These are phyloP conservation scores for Limenitis camilla DNA, from an alignment of 2,888 invertebrate species.

Conservation along the genomic window DNA sequence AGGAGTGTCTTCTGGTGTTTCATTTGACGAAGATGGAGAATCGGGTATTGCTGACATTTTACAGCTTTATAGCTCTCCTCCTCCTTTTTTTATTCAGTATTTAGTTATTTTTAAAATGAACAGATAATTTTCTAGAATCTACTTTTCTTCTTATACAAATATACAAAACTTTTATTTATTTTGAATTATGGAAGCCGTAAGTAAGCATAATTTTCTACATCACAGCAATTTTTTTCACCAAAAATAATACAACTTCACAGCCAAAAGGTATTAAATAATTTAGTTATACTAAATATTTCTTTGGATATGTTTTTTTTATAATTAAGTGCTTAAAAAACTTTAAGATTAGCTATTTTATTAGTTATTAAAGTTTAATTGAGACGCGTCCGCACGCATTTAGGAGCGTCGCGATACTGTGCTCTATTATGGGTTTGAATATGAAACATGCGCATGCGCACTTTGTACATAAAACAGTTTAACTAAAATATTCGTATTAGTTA, in stretches of 20 bases:
- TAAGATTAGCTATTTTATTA: not conserved
- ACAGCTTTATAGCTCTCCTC: no score
- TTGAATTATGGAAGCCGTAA: not conserved
- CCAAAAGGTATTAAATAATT: no score
- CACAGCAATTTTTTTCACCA: not conserved
- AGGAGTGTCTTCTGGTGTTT: constrained; percentile 45
- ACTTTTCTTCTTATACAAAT: no score
- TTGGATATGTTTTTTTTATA: no score
- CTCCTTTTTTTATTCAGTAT: no score
- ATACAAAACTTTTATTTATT: not conserved
- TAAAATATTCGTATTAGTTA: constrained; percentile 10
- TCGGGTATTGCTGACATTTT: constrained; percentile 34
- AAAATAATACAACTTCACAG: no score
- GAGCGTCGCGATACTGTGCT: constrained; percentile 29
- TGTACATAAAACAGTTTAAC: constrained; percentile 1
- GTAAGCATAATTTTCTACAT: not conserved
- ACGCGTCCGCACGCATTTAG: constrained; percentile 25
- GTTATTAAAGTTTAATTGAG: constrained; percentile 6
- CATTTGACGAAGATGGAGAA: constrained; percentile 37
- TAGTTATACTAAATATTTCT: no score
- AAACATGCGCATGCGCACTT: constrained; percentile 29
- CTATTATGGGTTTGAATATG: constrained; percentile 14
- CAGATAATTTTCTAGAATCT: no score
- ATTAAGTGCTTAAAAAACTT: no score
- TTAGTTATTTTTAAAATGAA: no score